Evolutionary conservation across 2,888 invertebrate genomes (phyloP).

Genomic region (Cosmia pyralina): DNA sequence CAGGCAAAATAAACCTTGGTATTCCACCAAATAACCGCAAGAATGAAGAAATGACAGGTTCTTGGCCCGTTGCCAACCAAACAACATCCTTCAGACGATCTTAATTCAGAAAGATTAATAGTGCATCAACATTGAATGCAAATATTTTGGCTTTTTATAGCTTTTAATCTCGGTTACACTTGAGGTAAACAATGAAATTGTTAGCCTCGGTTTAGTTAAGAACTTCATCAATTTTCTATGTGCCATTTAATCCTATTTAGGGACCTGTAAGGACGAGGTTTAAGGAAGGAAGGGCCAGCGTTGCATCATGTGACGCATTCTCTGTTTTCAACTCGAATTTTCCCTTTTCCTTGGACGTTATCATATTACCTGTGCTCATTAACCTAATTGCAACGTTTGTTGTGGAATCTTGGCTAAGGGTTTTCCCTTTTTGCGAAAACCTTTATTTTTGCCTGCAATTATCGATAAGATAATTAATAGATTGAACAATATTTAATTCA

Average conservation of each 20-base stretch:
- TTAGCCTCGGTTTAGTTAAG: slow-evolving; percentile 10
- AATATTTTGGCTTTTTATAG: slow-evolving; percentile 41
- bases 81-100: slow-evolving; percentile 54
- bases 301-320: not conserved
- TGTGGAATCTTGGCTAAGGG: not conserved
- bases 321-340: not conserved
- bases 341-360: slow-evolving; percentile 12
- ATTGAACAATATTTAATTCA: too few species aligned
- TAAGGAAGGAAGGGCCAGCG: slow-evolving; percentile 23
- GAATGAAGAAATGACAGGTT: slow-evolving; percentile 37
- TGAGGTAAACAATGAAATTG: slow-evolving; percentile 27
- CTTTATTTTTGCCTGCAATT: not conserved
- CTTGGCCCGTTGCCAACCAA: slow-evolving; percentile 43
- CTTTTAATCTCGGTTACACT: slow-evolving; percentile 19
- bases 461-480: not conserved
- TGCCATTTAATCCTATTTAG: not conserved
- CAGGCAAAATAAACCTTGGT: slow-evolving; percentile 39
- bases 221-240: not conserved
- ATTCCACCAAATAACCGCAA: slow-evolving; percentile 25
- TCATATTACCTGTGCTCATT: slow-evolving; percentile 7
- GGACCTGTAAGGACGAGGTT: not conserved
- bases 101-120: slow-evolving; percentile 55
- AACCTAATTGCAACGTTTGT: not conserved
- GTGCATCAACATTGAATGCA: slow-evolving; percentile 50
- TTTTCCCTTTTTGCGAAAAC: not conserved